Base-by-base conservation (phyloP, 1,140 invertebrate species). In the Vanessa tameamea region DNA sequence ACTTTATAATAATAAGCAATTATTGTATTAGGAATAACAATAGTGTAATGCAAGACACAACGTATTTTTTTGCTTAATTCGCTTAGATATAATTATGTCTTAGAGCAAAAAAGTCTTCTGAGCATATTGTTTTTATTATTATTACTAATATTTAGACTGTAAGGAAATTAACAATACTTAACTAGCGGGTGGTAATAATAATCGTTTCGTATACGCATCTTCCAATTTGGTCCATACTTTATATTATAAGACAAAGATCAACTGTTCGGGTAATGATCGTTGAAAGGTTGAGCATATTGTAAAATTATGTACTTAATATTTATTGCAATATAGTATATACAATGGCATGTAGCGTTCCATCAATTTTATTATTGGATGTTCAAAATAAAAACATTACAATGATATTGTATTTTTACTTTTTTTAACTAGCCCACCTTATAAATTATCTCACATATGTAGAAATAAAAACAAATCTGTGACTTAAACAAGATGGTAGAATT, bases 341-440 rank as follows among this genome's bases (percentile, higher is more conserved):
- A 64, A 78, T 66, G 69, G 53, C 67, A 72, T 79, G 79, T 85
- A 84, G 83, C 61, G 67, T 80, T 81, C 77, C 72, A 82, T 80
- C 74, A 78, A 81, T 79, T 82, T 76, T 85, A 85, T 78, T 80
- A 83, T 78, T 80, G 73, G 80, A 81, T 78, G 81, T 83, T 85
- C 77, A 76, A 81, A 84, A 83, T 85, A 82, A 84, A 31, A 84
- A 74, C 51, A 69, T 51, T 78, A 78, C 64, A 53, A 65, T 64
- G 31, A 75, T 69, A 59, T 75, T 55, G 48, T 48, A 61, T 61
- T 61, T 61, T 64, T 43, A 47, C 2, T 70, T 51, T 16, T 71
- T 51, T 50, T 70, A 50, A 57, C 13, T 64, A 47, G 3, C 11
- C 14, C 12, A 23, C 8, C 23, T 15, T 11, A 31, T 43, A 5